phyloP scores from a whole-genome alignment of 2,797 vertebrate species.

The Channa striata region DNA sequence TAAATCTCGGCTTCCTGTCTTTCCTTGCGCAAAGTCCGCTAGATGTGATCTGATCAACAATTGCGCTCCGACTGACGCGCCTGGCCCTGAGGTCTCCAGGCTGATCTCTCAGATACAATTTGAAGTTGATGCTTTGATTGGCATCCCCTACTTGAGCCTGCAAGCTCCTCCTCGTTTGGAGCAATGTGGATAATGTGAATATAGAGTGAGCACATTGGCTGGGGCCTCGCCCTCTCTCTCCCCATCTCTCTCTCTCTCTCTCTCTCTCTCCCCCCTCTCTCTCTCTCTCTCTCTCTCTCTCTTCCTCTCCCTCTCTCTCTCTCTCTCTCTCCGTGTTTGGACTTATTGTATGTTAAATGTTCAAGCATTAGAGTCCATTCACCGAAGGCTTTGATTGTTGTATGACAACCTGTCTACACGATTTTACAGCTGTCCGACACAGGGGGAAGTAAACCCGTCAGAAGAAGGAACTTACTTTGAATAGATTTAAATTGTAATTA shows the following conservation, averaged over 20 bases:
- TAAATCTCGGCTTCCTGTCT: conserved; percentile 88
- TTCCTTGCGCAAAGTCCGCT: conserved; percentile 88
- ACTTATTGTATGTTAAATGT: conserved; percentile 92
- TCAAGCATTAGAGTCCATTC: conserved; percentile 92
- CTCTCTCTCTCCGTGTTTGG: conserved; percentile 75
- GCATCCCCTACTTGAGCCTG: conserved; percentile 91
- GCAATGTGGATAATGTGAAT: conserved; percentile 90
- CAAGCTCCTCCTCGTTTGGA: conserved; percentile 91
- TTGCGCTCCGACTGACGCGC: conserved; percentile 98
- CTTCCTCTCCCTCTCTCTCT: conserved; percentile 14
- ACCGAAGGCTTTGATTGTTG: conserved; percentile 90
- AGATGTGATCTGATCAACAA: conserved; percentile 98
- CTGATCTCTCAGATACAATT: conserved; percentile 98
- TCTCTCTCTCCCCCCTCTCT: not conserved
- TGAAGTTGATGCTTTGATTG: conserved; percentile 99
- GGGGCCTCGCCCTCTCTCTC: conserved; percentile 75
- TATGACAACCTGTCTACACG: conserved; percentile 95
- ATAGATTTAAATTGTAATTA: conserved; percentile 81
- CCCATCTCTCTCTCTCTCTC: conserved; percentile 8
- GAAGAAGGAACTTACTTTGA: conserved; percentile 87
- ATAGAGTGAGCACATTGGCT: conserved; percentile 87
- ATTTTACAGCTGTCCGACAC: conserved; percentile 94
- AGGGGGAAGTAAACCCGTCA: conserved; percentile 88
- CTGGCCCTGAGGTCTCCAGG: conserved; percentile 95
- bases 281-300: not conserved